Evolutionary conservation across 2,888 invertebrate species (phyloP).

Genomic region (Glaucopsyche alexis): DNA sequence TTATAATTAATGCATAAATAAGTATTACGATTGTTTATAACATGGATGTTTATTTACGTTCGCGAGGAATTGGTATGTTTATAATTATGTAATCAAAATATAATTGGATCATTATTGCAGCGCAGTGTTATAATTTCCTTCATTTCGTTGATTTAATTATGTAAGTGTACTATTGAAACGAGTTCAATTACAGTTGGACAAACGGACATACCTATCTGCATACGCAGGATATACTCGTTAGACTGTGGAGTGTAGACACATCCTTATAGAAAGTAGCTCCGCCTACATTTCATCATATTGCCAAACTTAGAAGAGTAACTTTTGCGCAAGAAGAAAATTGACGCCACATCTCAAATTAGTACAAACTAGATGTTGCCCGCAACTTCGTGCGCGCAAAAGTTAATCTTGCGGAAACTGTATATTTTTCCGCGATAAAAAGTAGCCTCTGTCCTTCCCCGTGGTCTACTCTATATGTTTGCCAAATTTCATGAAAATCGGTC

Average conservation of each 20-base stretch:
- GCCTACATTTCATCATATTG: not conserved
- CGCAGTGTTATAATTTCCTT: conserved; percentile 6
- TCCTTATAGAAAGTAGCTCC: not conserved
- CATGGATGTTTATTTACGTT: not conserved
- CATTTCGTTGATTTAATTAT: not conserved
- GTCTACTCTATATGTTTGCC: too few relatives aligned
- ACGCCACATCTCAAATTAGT: too few relatives aligned
- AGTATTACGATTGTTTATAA: not conserved
- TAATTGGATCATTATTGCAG: too few relatives aligned
- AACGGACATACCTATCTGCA: not conserved
- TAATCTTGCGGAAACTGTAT: too few relatives aligned
- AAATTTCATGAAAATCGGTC: too few relatives aligned
- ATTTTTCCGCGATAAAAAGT: too few relatives aligned
- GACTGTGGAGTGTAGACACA: not conserved
- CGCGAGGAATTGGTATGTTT: not conserved
- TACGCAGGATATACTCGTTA: not conserved
- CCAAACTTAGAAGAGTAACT: not conserved
- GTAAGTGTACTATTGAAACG: not conserved
- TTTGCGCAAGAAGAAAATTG: too few relatives aligned
- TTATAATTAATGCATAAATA: too few relatives aligned
- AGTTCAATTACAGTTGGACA: not conserved
- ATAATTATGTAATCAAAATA: too few relatives aligned
- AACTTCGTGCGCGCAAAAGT: too few relatives aligned
- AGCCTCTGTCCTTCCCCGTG: too few relatives aligned
- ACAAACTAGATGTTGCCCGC: too few relatives aligned